A percentile compares a stretch with the other conserved stretches of the same genome.
phyloP scores from a whole-genome alignment of 2,113 vertebrate species.

The Neotoma lepida region DNA sequence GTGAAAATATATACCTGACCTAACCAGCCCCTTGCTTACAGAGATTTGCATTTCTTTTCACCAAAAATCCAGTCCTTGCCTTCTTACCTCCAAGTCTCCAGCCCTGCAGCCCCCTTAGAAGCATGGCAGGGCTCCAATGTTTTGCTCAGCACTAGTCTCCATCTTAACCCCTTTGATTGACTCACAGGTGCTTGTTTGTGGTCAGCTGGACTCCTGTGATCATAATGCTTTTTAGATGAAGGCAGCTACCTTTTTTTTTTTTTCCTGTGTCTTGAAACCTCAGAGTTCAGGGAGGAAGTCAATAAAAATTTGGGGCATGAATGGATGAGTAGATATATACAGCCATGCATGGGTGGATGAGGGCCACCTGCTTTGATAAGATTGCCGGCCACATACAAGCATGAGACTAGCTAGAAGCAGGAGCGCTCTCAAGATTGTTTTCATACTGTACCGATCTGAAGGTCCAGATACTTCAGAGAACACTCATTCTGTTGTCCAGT shows the following conservation, averaged over 20 bases:
- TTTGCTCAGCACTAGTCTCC: not conserved
- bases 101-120: not conserved
- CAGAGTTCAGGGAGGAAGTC: not conserved
- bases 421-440: not conserved
- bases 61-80: not conserved
- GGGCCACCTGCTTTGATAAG: not conserved
- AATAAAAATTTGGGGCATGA: not conserved
- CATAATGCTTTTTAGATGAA: not conserved
- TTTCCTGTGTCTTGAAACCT: conserved; percentile 9
- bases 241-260: not conserved
- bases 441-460: too few relatives aligned
- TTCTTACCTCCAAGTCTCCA: not conserved
- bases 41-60: conserved; percentile 15
- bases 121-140: fast-evolving
- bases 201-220: not conserved
- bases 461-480: not conserved
- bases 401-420: not conserved
- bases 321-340: not conserved
- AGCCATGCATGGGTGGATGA: not conserved
- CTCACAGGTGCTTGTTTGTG: not conserved
- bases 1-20: not conserved
- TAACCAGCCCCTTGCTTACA: not conserved
- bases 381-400: not conserved
- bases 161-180: not conserved
- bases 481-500: not conserved